A percentile compares a stretch with the other conserved stretches of the same genome.
Conservation (phyloP, 2,888 invertebrate species). For the Malachius bipustulatus region DNA sequence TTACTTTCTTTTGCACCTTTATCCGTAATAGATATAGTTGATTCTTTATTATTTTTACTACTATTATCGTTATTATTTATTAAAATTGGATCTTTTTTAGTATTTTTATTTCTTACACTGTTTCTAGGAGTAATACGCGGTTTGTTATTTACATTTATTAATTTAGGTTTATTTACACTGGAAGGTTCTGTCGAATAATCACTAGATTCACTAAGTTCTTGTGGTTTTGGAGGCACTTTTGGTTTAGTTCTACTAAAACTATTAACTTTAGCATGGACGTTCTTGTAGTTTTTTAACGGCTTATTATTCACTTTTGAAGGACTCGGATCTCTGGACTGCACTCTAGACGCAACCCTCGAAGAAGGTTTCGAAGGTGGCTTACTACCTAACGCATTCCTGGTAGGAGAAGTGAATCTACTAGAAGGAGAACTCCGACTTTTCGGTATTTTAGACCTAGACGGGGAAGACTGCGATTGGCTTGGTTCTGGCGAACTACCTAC, state of each 20-base stretch:
- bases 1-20: constrained; percentile 6
- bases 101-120: constrained; percentile 1
- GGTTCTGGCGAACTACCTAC: constrained; percentile 33
- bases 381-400: constrained; percentile 17
- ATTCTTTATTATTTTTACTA: neutral
- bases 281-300: constrained; percentile 28
- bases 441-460: constrained; percentile 29
- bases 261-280: constrained; percentile 35
- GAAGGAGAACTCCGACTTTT: constrained; percentile 29
- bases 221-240: constrained; percentile 35
- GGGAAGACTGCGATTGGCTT: constrained; percentile 34
- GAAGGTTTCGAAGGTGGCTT: constrained; percentile 19
- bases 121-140: constrained; percentile 19
- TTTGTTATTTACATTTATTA: constrained; percentile 25
- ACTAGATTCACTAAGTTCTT: neutral
- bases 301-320: constrained; percentile 28
- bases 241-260: constrained; percentile 31
- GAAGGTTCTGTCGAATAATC: constrained; percentile 6
- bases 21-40: too few relatives aligned
- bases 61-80: constrained; percentile 2
- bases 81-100: neutral
- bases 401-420: constrained; percentile 27
- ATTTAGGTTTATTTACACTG: neutral
- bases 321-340: constrained; percentile 29
- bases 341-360: constrained; percentile 20